phyloP scores from a whole-genome alignment of 2,888 invertebrate species.

The Drosophila sordidapex region DNA sequence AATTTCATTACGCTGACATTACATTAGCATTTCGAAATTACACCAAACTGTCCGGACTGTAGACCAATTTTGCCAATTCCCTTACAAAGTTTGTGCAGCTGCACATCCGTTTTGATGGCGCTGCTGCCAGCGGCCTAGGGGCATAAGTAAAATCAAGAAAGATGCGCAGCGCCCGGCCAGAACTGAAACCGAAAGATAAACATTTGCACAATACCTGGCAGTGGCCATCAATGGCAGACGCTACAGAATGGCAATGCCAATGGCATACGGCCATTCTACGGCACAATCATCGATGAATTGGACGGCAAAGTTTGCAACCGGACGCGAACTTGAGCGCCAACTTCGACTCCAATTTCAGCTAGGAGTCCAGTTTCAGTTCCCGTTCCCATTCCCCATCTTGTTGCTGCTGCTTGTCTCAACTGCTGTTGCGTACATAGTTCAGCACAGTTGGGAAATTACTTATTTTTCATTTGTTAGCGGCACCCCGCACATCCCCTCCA shows the following conservation, averaged over 20 bases:
- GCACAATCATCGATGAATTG: slow-evolving; percentile 79
- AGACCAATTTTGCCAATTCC: slow-evolving; percentile 1
- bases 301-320: slow-evolving; percentile 72
- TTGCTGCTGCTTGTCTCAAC: slow-evolving; percentile 56
- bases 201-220: slow-evolving; percentile 63
- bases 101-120: slow-evolving; percentile 73
- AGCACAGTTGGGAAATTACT: slow-evolving; percentile 77
- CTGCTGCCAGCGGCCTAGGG: slow-evolving; percentile 43
- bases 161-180: slow-evolving; percentile 28
- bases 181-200: slow-evolving; percentile 71
- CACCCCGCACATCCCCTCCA: slow-evolving; percentile 19
- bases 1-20: slow-evolving; percentile 70
- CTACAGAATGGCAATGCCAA: slow-evolving; percentile 48
- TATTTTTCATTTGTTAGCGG: slow-evolving; percentile 77
- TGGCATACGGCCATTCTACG: slow-evolving; percentile 47
- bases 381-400: not conserved
- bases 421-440: slow-evolving; percentile 59
- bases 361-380: slow-evolving; percentile 2
- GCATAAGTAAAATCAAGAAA: slow-evolving; percentile 55
- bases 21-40: slow-evolving; percentile 71
- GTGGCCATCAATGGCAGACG: slow-evolving; percentile 60
- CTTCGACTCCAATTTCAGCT: slow-evolving; percentile 33
- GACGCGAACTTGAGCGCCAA: slow-evolving; percentile 46
- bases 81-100: slow-evolving; percentile 72
- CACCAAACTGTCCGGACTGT: slow-evolving; percentile 35